Base-by-base conservation (phyloP, 2,888 invertebrate species). In the Cacoxenus indagator region DNA sequence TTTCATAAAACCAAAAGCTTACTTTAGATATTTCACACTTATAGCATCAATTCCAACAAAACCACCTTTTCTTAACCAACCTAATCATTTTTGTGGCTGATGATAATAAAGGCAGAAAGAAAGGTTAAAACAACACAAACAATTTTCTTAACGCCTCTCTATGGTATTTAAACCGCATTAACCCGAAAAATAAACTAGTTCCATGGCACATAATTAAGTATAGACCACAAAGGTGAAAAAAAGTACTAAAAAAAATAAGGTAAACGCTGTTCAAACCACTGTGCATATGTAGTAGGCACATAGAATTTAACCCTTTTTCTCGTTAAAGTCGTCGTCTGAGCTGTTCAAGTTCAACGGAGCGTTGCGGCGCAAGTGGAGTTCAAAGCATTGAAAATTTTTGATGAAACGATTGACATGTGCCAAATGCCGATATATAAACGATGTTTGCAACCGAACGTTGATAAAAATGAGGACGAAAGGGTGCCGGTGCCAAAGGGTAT, bases 381-480 rank as follows among this genome's bases (percentile, higher is more conserved):
- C 31, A 22, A 37, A 51, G 65, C 31, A 65, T 37, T 27, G 19
- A 19, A 65, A 37, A 17, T 54, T 54, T 54, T 51, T 54, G 54
- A 65, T 27, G 26, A 17, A 68, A 67, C 69, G 76, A 83, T 78
- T 83, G 84, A 82, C 84, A 84, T 83, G 84, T 84, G 82, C 82
- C 84, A 78, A 80, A 75, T 76, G 71, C 69, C 72, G 74, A 72
- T 69, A 67, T 61, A 68, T 65, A n/a, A 22, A 22, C 37, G 4
- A 9, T 31, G 31, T 31, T 4, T 31, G 31, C 31, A 9, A 6
- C 5, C 37, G 27, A 26, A 24, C 24, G 2, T 48, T 51, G 31
- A 69, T 70, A 69, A 61, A 64, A 70, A 68, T 72, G 64, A 71
- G 1, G 37, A 37, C 14, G 5, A 37, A 37, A 14, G 1, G 9